Evolutionary conservation across 92 coral and sea anemone species (phyloP).

Genomic region (Phenganax marumi): DNA sequence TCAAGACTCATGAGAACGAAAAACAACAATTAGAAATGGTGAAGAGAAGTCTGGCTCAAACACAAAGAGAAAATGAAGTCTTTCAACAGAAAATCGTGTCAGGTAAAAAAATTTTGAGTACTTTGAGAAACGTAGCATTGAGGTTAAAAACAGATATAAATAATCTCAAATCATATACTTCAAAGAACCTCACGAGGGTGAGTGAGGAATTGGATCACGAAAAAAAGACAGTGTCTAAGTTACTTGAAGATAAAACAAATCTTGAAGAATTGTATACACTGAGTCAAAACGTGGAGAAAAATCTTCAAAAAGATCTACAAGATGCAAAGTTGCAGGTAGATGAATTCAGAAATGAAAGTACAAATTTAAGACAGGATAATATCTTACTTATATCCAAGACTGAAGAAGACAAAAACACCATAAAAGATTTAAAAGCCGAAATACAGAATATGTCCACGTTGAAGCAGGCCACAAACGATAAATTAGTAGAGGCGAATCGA

Average conservation of each 20-base stretch:
- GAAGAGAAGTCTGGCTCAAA: conserved; percentile 18
- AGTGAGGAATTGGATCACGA: conserved; percentile 5
- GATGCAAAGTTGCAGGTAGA: neutral
- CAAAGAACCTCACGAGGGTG: neutral
- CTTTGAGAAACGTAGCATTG: neutral
- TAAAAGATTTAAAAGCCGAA: conserved; percentile 8
- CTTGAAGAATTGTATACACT: conserved; percentile 21
- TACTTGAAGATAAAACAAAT: conserved; percentile 20
- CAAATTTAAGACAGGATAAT: neutral
- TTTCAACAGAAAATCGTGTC: neutral
- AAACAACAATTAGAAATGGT: neutral
- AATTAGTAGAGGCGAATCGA: neutral
- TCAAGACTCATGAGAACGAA: neutral
- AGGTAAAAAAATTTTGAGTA: conserved; percentile 4
- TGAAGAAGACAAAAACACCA: neutral
- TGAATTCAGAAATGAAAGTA: neutral
- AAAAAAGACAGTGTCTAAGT: neutral
- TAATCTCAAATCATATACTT: neutral
- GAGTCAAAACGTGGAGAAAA: conserved; percentile 5
- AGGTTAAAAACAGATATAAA: conserved; percentile 1
- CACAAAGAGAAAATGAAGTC: neutral
- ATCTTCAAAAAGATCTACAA: conserved; percentile 15
- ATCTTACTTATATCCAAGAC: neutral
- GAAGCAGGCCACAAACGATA: conserved; percentile 10
- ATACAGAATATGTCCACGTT: neutral